These are phyloP conservation scores for Zosterops hypoxanthus DNA, from an alignment of 2,113 vertebrate species.

Conservation along the genomic window DNA sequence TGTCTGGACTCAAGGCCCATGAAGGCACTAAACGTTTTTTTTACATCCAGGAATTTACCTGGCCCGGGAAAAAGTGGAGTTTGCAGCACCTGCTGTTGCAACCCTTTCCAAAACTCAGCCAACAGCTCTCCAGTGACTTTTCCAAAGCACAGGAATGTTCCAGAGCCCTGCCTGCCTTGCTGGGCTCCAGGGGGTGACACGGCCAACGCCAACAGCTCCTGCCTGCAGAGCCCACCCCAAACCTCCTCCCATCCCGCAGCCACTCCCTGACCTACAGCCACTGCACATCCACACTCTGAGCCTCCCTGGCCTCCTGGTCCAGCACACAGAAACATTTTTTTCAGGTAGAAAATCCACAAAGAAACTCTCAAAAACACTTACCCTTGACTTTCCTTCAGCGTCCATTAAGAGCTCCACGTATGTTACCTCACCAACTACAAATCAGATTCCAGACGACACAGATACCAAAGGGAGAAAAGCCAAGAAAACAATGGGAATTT, in stretches of 20 bases:
- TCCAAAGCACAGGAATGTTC: constrained; percentile 72
- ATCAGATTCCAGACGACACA: constrained; percentile 99
- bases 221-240: constrained; percentile 49
- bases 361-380: constrained; percentile 96
- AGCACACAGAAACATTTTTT: constrained; percentile 64
- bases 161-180: background rate
- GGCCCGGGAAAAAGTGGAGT: background rate
- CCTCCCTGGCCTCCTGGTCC: constrained; percentile 75
- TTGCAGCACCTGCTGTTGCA: constrained; percentile 68
- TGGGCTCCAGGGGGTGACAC: constrained; percentile 33
- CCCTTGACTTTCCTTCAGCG: constrained; percentile 99
- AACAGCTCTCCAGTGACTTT: constrained; percentile 71
- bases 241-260: constrained; percentile 64
- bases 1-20: constrained; percentile 48
- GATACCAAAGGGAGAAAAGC: constrained; percentile 99
- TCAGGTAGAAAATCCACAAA: constrained; percentile 83
- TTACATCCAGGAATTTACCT: constrained; percentile 49
- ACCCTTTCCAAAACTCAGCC: constrained; percentile 75
- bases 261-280: background rate
- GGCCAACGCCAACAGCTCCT: constrained; percentile 74
- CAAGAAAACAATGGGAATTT: constrained; percentile 99
- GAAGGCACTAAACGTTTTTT: constrained; percentile 37
- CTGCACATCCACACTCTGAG: constrained; percentile 65
- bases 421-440: constrained; percentile 99
- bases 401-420: constrained; percentile 99